Evolutionary conservation across 2,888 invertebrate species (phyloP).

Genomic region (Lochmaea capreae): DNA sequence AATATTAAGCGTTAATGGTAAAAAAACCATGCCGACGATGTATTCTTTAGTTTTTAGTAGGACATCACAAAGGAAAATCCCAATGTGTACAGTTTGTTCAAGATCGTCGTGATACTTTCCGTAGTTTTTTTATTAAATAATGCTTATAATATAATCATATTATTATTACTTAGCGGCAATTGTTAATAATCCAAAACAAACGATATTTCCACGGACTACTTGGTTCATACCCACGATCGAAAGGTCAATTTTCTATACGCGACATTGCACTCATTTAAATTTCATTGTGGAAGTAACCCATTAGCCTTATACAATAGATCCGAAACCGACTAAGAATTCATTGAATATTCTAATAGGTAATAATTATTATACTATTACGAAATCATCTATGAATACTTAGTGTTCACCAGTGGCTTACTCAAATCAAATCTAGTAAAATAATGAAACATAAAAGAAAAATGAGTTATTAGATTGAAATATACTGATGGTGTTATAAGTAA

Average conservation of each 20-base stretch:
- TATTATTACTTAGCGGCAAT: background rate
- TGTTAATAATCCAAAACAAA: background rate
- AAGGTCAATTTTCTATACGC: constrained; percentile 18
- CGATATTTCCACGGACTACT: constrained; percentile 20
- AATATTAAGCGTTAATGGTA: background rate
- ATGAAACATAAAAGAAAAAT: background rate
- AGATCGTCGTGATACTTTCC: background rate
- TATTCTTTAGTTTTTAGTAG: background rate
- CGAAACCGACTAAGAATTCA: background rate
- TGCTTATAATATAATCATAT: background rate
- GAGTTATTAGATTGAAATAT: too few relatives aligned
- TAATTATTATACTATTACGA: constrained; percentile 13
- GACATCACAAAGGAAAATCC: background rate
- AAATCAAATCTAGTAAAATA: background rate
- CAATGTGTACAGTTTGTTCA: background rate
- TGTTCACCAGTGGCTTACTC: constrained; percentile 1
- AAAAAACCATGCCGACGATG: background rate
- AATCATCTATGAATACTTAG: constrained; percentile 13
- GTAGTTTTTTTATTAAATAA: constrained; percentile 3
- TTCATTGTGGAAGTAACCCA: constrained; percentile 14
- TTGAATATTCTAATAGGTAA: constrained; percentile 16
- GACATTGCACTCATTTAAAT: constrained; percentile 19
- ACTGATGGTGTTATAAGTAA: too few relatives aligned
- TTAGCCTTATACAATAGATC: constrained; percentile 19
- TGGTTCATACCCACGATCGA: background rate